Percentiles rank a stretch among this genome's conserved stretches.
These are phyloP conservation scores for Caenorhabditis sp. DNA, from an alignment of 2,888 invertebrate species.

Conservation along the genomic window DNA sequence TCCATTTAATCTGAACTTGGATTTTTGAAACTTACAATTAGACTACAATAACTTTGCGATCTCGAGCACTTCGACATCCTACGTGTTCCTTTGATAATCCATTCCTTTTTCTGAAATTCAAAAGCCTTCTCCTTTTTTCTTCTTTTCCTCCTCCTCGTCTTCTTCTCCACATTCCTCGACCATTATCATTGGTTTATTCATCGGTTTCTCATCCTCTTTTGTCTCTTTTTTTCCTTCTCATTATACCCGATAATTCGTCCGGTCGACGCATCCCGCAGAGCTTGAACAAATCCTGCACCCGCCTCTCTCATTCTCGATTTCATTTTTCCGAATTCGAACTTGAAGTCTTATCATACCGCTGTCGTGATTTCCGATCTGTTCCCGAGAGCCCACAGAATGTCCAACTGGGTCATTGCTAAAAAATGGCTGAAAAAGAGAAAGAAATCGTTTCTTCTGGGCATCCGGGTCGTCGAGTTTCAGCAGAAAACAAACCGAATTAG, in stretches of 20 bases:
- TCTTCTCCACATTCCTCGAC: neutral
- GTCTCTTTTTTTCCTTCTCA: neutral
- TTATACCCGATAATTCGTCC: neutral
- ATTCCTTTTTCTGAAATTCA: neutral
- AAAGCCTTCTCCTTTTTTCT: neutral
- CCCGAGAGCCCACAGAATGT: neutral
- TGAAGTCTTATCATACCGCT: too few relatives aligned
- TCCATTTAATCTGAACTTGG: too few relatives aligned
- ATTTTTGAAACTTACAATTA: too few relatives aligned
- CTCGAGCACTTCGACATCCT: too few relatives aligned
- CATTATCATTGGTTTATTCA: slow-evolving; percentile 8
- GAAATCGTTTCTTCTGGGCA: neutral
- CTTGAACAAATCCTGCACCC: neutral
- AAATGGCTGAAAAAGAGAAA: neutral
- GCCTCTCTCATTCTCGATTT: neutral
- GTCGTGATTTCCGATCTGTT: too few relatives aligned
- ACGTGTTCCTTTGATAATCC: too few relatives aligned
- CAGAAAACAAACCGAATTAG: slow-evolving; percentile 9
- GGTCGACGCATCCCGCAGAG: neutral
- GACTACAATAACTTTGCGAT: too few relatives aligned
- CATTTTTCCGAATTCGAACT: neutral
- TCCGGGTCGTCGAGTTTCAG: neutral
- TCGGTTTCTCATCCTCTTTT: slow-evolving; percentile 5
- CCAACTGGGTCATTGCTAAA: neutral
- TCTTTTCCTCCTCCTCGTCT: neutral